Conservation (phyloP, 2,888 invertebrate species). For the Anarsia innoxiella region DNA sequence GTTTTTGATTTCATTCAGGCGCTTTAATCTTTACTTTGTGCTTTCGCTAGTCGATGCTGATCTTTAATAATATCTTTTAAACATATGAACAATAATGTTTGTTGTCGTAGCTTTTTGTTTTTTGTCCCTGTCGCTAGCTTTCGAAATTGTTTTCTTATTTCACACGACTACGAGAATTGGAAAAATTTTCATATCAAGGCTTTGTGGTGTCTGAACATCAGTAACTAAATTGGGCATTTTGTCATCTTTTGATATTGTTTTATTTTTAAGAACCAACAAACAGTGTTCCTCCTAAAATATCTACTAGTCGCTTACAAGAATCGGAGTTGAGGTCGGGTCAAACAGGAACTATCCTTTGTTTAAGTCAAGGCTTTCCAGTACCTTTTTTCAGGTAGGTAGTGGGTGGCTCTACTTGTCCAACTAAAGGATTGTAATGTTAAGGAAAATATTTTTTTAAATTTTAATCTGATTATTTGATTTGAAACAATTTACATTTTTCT, state of each 20-base stretch:
- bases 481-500: slow-evolving; percentile 24
- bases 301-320: slow-evolving; percentile 74
- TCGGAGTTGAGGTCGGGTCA: slow-evolving; percentile 41
- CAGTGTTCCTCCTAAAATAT: slow-evolving; percentile 79
- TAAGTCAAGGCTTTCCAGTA: slow-evolving; percentile 84
- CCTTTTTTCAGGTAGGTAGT: slow-evolving; percentile 82
- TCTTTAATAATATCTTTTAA: slow-evolving; percentile 29
- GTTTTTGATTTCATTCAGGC: slow-evolving; percentile 67
- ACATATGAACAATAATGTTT: slow-evolving; percentile 26
- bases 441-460: background rate
- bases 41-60: slow-evolving; percentile 57
- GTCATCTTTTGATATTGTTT: too few species aligned
- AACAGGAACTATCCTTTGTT: slow-evolving; percentile 77
- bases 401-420: background rate
- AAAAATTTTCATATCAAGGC: too few species aligned
- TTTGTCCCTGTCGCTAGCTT: slow-evolving; percentile 28
- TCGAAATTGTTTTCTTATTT: slow-evolving; percentile 24
- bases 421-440: background rate
- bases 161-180: too few species aligned
- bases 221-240: too few species aligned
- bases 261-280: slow-evolving; percentile 79
- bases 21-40: slow-evolving; percentile 75
- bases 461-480: background rate
- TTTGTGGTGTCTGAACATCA: too few species aligned
- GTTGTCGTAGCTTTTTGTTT: slow-evolving; percentile 31